Evolutionary conservation across 2,113 vertebrate species (phyloP).

Genomic region (Leptocoma aspasia): DNA sequence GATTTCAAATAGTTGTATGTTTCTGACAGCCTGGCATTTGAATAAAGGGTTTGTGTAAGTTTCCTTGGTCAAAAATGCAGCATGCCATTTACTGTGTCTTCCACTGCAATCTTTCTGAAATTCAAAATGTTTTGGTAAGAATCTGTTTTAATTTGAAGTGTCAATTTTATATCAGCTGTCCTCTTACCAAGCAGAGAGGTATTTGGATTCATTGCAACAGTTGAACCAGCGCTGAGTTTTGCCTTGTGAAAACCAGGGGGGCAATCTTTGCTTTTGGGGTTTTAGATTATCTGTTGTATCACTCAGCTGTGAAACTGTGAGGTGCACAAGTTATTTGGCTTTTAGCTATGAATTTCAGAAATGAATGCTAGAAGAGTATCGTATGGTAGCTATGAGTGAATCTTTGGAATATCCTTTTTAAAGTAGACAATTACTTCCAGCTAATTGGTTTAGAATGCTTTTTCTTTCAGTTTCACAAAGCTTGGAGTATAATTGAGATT

Average conservation of each 20-base stretch:
- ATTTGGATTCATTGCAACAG: not conserved
- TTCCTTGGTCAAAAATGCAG: not conserved
- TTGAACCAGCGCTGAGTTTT: not conserved
- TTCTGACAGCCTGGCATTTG: constrained; percentile 1
- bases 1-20: not conserved
- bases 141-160: not conserved
- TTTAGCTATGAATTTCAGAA: not conserved
- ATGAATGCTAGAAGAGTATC: not conserved
- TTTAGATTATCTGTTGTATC: not conserved
- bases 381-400: not conserved
- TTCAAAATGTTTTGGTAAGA: not conserved
- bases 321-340: not conserved
- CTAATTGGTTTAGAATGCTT: not conserved
- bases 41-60: not conserved
- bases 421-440: not conserved
- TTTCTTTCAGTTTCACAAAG: not conserved
- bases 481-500: not conserved
- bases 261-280: not conserved
- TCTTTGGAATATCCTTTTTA: not conserved
- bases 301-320: not conserved
- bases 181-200: not conserved
- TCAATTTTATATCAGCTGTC: not conserved
- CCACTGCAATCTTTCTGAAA: not conserved
- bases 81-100: not conserved
- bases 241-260: not conserved